A percentile compares a stretch with the other conserved stretches of the same genome.
These are phyloP conservation scores for Bombus waltoni DNA, from an alignment of 1,140 invertebrate genomes.

Conservation along the genomic window DNA sequence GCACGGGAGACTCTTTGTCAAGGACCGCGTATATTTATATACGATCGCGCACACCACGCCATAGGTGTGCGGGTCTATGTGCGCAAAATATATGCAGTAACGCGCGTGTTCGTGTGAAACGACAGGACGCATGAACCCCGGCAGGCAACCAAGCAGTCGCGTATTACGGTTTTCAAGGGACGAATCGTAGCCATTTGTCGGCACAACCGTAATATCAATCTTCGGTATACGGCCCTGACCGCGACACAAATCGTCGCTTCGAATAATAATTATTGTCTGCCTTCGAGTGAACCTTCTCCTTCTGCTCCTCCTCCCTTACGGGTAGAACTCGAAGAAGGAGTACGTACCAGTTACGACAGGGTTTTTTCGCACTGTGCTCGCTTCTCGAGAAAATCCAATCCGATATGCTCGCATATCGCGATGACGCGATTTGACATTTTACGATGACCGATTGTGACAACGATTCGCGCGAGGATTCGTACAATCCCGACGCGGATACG, in stretches of 20 bases:
- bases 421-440: too few species aligned
- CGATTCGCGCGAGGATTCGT: too few species aligned
- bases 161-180: slow-evolving; percentile 77
- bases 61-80: neutral
- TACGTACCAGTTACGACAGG: too few species aligned
- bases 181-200: slow-evolving; percentile 70
- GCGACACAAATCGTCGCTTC: slow-evolving; percentile 69
- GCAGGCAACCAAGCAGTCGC: slow-evolving; percentile 54
- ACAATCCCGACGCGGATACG: too few species aligned
- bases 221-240: slow-evolving; percentile 57
- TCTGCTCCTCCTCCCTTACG: neutral
- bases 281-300: neutral
- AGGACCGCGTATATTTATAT: slow-evolving; percentile 37
- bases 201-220: slow-evolving; percentile 69
- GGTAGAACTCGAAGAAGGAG: neutral
- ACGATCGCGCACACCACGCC: neutral
- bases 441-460: too few species aligned
- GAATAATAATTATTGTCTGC: slow-evolving; percentile 69
- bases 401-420: too few species aligned
- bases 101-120: neutral
- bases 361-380: too few species aligned
- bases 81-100: slow-evolving; percentile 28
- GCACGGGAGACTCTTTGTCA: slow-evolving; percentile 71
- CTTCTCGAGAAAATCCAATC: too few species aligned
- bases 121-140: neutral